phyloP scores from a whole-genome alignment of 2,797 vertebrate genomes.

The Danio jaintianensis region DNA sequence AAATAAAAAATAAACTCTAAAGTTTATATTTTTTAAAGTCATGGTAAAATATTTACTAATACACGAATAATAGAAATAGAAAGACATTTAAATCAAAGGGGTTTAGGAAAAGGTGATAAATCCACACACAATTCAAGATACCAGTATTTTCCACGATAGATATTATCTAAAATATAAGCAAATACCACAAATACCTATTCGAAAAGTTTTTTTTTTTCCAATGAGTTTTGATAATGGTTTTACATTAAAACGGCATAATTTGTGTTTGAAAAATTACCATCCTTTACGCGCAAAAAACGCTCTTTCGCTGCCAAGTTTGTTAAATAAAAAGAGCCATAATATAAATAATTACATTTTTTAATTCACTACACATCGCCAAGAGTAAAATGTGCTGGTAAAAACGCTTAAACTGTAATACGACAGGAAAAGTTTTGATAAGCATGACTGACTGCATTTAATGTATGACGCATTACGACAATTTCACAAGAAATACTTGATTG shows the following conservation, averaged over 20 bases:
- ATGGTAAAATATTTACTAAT: not conserved
- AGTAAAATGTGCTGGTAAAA: not conserved
- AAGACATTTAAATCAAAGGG: not conserved
- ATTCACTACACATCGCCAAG: too few relatives aligned
- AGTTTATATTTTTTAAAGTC: slow-evolving; percentile 2
- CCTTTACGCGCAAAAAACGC: too few relatives aligned
- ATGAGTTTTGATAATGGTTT: too few relatives aligned
- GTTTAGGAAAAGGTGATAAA: not conserved
- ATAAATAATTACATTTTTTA: too few relatives aligned
- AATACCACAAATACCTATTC: not conserved
- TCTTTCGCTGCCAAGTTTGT: too few relatives aligned
- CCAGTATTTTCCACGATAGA: not conserved
- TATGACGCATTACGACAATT: not conserved
- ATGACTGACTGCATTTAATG: not conserved
- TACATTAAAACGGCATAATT: too few relatives aligned
- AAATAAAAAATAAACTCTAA: slow-evolving; percentile 32
- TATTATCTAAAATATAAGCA: not conserved
- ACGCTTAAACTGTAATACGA: not conserved
- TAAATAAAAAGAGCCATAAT: too few relatives aligned
- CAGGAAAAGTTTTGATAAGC: not conserved
- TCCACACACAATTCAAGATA: not conserved
- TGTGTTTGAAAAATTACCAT: too few relatives aligned
- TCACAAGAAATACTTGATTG: not conserved
- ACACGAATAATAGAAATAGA: not conserved
- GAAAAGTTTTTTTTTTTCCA: not conserved